phyloP scores from a whole-genome alignment of 35 echinoderm and acorn worm species.

The Nesometra sesokonis region DNA sequence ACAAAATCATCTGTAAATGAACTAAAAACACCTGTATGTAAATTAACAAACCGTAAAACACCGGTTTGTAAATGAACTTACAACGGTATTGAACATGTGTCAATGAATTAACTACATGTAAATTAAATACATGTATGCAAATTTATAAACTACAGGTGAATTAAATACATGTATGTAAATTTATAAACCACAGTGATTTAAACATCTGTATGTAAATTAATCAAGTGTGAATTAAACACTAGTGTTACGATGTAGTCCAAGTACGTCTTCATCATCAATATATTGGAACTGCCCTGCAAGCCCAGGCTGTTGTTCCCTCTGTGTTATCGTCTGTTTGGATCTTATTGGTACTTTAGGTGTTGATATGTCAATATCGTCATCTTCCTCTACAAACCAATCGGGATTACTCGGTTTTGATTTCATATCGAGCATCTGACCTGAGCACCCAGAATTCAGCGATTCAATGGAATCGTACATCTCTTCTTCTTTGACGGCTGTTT shows the following conservation, averaged over 20 bases:
- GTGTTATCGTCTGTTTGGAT: background rate
- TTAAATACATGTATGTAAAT: too few relatives aligned
- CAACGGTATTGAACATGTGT: too few relatives aligned
- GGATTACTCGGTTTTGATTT: constrained; percentile 50
- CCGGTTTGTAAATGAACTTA: too few relatives aligned
- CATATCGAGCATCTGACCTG: constrained; percentile 82
- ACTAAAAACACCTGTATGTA: too few relatives aligned
- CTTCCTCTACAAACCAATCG: constrained; percentile 54
- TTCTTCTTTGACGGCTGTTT: constrained; percentile 60
- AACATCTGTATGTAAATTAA: too few relatives aligned
- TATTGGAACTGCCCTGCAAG: constrained; percentile 46
- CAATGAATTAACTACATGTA: too few relatives aligned
- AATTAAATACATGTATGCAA: too few relatives aligned
- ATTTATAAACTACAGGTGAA: too few relatives aligned
- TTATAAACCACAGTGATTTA: too few relatives aligned
- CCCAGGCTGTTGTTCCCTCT: constrained; percentile 23
- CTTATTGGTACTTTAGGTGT: constrained; percentile 22
- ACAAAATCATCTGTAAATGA: too few relatives aligned
- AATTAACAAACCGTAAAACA: too few relatives aligned
- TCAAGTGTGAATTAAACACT: constrained; percentile 50
- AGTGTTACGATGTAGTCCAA: constrained; percentile 62
- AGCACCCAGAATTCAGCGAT: constrained; percentile 73
- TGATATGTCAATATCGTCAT: constrained; percentile 63
- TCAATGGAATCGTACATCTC: constrained; percentile 63
- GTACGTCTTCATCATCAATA: constrained; percentile 81